These are phyloP conservation scores for Falco peregrinus DNA, from an alignment of 2,797 vertebrate species.

Conservation along the genomic window DNA sequence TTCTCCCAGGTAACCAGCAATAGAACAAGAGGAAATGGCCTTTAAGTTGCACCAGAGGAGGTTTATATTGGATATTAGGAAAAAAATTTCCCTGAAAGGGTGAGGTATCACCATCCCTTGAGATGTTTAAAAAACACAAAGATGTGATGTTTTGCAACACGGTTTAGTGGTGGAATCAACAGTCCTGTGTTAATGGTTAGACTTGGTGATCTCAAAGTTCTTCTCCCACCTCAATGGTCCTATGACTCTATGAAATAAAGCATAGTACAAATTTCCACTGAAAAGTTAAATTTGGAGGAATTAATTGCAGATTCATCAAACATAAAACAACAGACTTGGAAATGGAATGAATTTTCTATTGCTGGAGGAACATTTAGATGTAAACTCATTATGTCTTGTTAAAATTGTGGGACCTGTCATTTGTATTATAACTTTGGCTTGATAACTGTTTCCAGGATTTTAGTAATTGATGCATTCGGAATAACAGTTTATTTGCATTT, in stretches of 20 bases:
- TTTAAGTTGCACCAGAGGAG: too few species aligned
- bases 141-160: too few species aligned
- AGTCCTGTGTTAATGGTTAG: too few species aligned
- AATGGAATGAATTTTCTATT: background rate
- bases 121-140: too few species aligned
- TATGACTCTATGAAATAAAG: background rate
- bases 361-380: background rate
- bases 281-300: background rate
- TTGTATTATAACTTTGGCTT: conserved; percentile 11
- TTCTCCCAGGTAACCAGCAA: too few species aligned
- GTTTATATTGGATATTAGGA: too few species aligned
- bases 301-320: background rate
- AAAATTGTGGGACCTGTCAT: background rate
- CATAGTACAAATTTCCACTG: background rate
- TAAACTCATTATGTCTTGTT: background rate
- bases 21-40: too few species aligned
- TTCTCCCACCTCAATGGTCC: too few species aligned
- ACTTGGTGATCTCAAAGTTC: too few species aligned
- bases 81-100: too few species aligned
- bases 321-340: background rate
- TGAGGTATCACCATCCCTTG: too few species aligned
- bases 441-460: background rate
- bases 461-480: conserved; percentile 34
- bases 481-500: conserved; percentile 1
- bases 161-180: too few species aligned